Conservation (phyloP, 2,888 invertebrate genomes). For the Dynastes tityus region DNA sequence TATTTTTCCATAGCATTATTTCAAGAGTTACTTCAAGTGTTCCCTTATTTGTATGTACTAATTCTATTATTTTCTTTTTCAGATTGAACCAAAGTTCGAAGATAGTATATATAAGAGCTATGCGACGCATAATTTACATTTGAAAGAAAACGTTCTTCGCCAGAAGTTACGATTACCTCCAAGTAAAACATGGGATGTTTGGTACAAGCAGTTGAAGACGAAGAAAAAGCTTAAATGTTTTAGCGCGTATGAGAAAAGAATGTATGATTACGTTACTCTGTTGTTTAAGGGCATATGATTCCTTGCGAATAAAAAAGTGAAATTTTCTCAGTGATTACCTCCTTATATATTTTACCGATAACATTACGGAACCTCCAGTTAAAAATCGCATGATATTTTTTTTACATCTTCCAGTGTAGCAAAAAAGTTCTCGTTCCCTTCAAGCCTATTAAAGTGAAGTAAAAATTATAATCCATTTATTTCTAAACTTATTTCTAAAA, state of each 20-base stretch:
- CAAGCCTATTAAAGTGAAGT: no score
- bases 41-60: not conserved
- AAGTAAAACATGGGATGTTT: slow-evolving; percentile 58
- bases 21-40: no score
- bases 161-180: slow-evolving; percentile 59
- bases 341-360: no score
- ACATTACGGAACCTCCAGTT: no score
- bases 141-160: slow-evolving; percentile 62
- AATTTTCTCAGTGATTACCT: not conserved
- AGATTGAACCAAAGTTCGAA: slow-evolving; percentile 62
- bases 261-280: slow-evolving; percentile 21
- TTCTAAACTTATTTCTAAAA: no score
- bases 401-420: no score
- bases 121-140: slow-evolving; percentile 61
- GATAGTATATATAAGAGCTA: slow-evolving; percentile 59
- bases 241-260: slow-evolving; percentile 18
- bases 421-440: no score
- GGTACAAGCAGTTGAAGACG: slow-evolving; percentile 58
- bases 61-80: slow-evolving; percentile 51
- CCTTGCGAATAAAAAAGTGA: slow-evolving; percentile 14
- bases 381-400: no score
- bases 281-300: slow-evolving; percentile 23
- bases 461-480: no score
- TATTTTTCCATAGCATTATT: no score
- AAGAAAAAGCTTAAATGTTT: slow-evolving; percentile 59